These are phyloP conservation scores for Dicranocentrus wangi DNA, from an alignment of 2,888 invertebrate species.

Conservation along the genomic window DNA sequence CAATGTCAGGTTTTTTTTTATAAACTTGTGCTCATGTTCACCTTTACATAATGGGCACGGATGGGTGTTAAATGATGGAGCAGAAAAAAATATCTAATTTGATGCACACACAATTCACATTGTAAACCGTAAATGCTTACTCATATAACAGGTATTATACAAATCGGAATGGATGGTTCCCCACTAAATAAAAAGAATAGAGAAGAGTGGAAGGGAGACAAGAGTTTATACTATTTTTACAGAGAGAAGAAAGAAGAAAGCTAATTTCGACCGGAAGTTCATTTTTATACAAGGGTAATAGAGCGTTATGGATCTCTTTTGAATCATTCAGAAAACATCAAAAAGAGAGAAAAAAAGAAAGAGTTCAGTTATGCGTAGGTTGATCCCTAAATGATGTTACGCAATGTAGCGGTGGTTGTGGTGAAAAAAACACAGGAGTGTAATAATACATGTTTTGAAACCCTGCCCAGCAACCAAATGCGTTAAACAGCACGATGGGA, in stretches of 20 bases:
- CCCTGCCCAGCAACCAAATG: too few species aligned
- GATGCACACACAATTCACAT: conserved; percentile 1
- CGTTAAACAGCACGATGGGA: too few species aligned
- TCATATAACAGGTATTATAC: not conserved
- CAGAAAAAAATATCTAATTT: conserved; percentile 61
- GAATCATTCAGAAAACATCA: too few species aligned
- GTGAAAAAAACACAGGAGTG: too few species aligned
- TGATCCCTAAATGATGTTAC: too few species aligned
- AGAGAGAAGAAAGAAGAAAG: conserved; percentile 59
- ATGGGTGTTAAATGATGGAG: conserved; percentile 72
- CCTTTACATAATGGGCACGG: conserved; percentile 68
- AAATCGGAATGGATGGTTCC: too few species aligned
- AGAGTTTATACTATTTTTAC: not conserved
- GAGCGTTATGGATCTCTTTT: conserved; percentile 61
- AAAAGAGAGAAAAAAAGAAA: not conserved
- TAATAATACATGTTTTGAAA: too few species aligned
- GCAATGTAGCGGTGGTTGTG: too few species aligned
- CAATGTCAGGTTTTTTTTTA: conserved; percentile 64
- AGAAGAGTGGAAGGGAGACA: conserved; percentile 4
- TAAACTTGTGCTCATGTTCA: conserved; percentile 33
- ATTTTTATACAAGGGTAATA: conserved; percentile 72
- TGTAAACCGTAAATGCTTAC: conserved; percentile 9
- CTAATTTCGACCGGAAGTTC: conserved; percentile 72
- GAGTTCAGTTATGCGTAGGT: not conserved
- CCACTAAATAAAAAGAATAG: not conserved